Evolutionary conservation across 2,888 invertebrate species (phyloP), one percentile per base, ranked within the genome.

Genomic region (Drosophila mercatorum): DNA sequence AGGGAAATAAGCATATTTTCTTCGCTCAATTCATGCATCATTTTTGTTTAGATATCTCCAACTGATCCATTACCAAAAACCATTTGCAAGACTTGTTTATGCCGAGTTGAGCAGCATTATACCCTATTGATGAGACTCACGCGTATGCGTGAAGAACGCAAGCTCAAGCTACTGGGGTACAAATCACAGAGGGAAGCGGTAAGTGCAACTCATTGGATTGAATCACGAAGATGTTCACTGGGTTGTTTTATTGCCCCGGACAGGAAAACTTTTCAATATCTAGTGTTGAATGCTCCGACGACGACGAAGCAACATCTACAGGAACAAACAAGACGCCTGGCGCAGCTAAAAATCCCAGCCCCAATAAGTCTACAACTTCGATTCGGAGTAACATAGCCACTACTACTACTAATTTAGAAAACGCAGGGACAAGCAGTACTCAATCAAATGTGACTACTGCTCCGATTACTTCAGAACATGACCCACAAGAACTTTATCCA

Each of bases 61-160:
- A 94, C 94, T 78, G 95, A 95, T 92, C 95, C 95, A 59, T 92
- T 96, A 72, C 96, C 96, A 49, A 96, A 96, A 93, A 96, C 96
- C 38, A 95, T 95, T 62, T 95, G 95, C 89, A 94, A 94, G 87
- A 93, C 93, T 55, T 95, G 95, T 87, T 92, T 95, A 81, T 94
- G 94, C 68, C 93, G 95, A 72, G 93, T 95, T 78, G 95, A 95
- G 87, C 94, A 95, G 80, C 95, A 95, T 80, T 92, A 93, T 67
- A 91, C 92, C 46, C 81, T 93, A 3, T 68, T 93, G 46, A 84
- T 92, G 88, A 83, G 91, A 36, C 81, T 93, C 11, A 89, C 92
- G 11, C 83, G 89, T 36, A 91, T 92, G 79, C 86, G 89, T 44
- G 83, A 91, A 61, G 84, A 90, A 61, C 79, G 86, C 11, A 84